Conservation (phyloP, 1,140 invertebrate genomes). For the Bicyclus anynana region DNA sequence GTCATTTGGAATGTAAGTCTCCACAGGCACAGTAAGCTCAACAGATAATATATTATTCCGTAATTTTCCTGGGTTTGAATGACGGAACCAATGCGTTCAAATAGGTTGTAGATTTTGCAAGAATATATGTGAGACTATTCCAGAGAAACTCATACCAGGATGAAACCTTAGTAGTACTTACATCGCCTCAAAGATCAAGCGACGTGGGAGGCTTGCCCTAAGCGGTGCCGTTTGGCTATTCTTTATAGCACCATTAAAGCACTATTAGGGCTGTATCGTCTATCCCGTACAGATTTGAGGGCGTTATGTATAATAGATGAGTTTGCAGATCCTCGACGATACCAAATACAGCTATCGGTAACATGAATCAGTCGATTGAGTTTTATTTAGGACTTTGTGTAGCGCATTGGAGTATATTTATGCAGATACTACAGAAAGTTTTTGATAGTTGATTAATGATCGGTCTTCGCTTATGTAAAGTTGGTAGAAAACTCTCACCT, state of each 20-base stretch:
- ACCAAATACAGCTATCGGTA: slow-evolving; percentile 16
- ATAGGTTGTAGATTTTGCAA: no score
- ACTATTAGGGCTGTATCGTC: slow-evolving; percentile 16
- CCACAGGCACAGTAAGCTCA: no score
- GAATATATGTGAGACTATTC: slow-evolving; percentile 6
- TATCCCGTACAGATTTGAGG: slow-evolving; percentile 20
- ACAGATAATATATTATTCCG: no score
- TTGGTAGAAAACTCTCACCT: no score
- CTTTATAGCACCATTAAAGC: slow-evolving; percentile 30
- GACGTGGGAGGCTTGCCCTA: slow-evolving; percentile 53
- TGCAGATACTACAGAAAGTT: neutral
- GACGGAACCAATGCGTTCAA: no score
- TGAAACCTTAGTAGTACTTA: slow-evolving; percentile 33
- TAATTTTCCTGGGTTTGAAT: no score
- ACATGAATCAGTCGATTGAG: slow-evolving; percentile 10
- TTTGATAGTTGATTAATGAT: no score
- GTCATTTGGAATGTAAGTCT: no score
- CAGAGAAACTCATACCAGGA: slow-evolving; percentile 9
- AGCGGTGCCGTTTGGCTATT: slow-evolving; percentile 37
- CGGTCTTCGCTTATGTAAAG: no score
- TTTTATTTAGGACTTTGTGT: neutral
- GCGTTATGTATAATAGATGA: slow-evolving; percentile 23
- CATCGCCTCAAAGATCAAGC: slow-evolving; percentile 48
- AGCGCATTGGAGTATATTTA: neutral
- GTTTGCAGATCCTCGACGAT: slow-evolving; percentile 19